These are phyloP conservation scores for Napeogenes sylphis DNA, from an alignment of 2,888 invertebrate genomes.

Conservation along the genomic window DNA sequence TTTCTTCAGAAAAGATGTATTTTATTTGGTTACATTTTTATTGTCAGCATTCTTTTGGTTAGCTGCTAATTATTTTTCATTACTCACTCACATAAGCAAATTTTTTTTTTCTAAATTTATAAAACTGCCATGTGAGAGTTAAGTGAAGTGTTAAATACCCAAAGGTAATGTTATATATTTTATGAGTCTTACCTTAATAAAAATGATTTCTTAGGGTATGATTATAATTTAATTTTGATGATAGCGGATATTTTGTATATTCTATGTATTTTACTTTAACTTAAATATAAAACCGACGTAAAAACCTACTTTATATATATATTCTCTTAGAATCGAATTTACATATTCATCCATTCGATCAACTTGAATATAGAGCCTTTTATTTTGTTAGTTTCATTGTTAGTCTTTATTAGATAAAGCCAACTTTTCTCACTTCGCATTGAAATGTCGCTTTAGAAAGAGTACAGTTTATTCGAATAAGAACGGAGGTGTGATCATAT, in stretches of 20 bases:
- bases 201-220: too few species aligned
- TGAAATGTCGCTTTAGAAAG: conserved; percentile 1
- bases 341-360: conserved; percentile 4
- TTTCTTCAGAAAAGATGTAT: background rate
- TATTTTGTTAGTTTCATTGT: conserved; percentile 8
- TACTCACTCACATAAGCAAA: too few species aligned
- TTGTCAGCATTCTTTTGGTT: too few species aligned
- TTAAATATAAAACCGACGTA: background rate
- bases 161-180: too few species aligned
- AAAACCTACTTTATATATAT: background rate
- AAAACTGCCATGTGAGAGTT: too few species aligned
- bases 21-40: background rate
- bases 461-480: background rate
- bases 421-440: conserved; percentile 7
- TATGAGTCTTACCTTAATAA: too few species aligned
- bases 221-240: too few species aligned
- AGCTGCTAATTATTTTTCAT: too few species aligned
- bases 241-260: too few species aligned
- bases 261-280: background rate
- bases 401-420: conserved; percentile 6
- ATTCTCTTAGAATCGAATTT: conserved; percentile 1
- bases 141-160: too few species aligned
- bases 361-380: conserved; percentile 1
- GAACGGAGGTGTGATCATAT: conserved; percentile 14
- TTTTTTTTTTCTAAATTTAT: too few species aligned